Percentiles rank a stretch among this genome's conserved stretches.
These are phyloP conservation scores for Aphelenchoides avenae DNA, from an alignment of 1,140 invertebrate species.

Conservation along the genomic window DNA sequence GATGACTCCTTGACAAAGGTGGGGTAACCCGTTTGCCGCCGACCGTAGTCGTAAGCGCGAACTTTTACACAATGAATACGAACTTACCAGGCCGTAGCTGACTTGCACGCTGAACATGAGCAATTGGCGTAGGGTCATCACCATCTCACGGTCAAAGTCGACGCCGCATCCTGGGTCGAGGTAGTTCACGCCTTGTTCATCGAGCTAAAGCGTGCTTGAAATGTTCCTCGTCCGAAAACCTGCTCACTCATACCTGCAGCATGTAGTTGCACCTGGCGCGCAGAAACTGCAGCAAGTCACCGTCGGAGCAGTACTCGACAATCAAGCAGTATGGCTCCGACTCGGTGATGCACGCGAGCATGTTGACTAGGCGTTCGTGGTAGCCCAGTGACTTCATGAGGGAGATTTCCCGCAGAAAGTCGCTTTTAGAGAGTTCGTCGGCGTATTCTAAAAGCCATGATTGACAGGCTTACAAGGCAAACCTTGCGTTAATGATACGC, in stretches of 20 bases:
- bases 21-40: no score
- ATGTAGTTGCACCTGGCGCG: constrained; percentile 56
- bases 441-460: constrained; percentile 57
- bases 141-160: constrained; percentile 55
- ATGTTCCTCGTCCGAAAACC: constrained; percentile 5
- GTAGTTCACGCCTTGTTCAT: constrained; percentile 53
- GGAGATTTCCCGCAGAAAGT: constrained; percentile 62
- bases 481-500: constrained; percentile 11
- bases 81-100: constrained; percentile 55
- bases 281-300: constrained; percentile 62
- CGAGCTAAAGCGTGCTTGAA: constrained; percentile 32
- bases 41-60: no score
- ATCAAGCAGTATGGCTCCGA: constrained; percentile 62
- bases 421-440: constrained; percentile 57
- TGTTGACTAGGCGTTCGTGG: constrained; percentile 62
- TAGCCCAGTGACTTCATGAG: constrained; percentile 63
- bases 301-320: constrained; percentile 62
- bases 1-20: no score
- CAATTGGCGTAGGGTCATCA: constrained; percentile 56
- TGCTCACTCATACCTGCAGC: constrained; percentile 40
- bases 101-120: constrained; percentile 57
- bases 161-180: constrained; percentile 31
- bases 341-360: constrained; percentile 63
- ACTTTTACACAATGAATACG: background rate
- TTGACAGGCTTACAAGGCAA: background rate